Percentiles rank a stretch among this genome's conserved stretches.
These are phyloP conservation scores for Pseudorasbora parva DNA, from an alignment of 2,113 vertebrate genomes.

Conservation along the genomic window DNA sequence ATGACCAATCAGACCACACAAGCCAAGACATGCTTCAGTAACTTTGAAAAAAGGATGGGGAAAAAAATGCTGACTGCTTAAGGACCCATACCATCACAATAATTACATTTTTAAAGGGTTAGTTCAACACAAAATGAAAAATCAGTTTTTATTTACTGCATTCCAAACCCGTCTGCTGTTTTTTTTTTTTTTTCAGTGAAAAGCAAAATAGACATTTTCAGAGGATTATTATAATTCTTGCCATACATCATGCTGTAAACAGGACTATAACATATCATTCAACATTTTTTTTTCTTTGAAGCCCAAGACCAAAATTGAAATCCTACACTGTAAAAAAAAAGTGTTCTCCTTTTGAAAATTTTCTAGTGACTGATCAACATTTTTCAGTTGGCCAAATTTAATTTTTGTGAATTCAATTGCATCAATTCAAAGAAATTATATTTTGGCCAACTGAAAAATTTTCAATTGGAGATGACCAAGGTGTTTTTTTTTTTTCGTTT, in stretches of 20 bases:
- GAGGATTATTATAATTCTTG: background rate
- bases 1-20: constrained; percentile 66
- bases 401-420: too few species aligned
- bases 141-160: background rate
- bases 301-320: background rate
- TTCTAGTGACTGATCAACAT: too few species aligned
- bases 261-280: background rate
- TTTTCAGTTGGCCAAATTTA: too few species aligned
- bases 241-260: background rate
- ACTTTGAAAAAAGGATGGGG: constrained; percentile 69
- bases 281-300: background rate
- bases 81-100: background rate
- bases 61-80: constrained; percentile 67
- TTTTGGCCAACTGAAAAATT: too few species aligned
- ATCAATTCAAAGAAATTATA: too few species aligned
- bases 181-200: background rate
- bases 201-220: background rate
- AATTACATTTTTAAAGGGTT: background rate
- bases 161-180: background rate
- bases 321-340: too few species aligned
- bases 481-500: background rate
- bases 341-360: too few species aligned
- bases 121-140: background rate
- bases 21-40: constrained; percentile 65
- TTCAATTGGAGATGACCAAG: too few species aligned